Conservation (phyloP, 2,113 vertebrate species). For the Hypanus sabinus region DNA sequence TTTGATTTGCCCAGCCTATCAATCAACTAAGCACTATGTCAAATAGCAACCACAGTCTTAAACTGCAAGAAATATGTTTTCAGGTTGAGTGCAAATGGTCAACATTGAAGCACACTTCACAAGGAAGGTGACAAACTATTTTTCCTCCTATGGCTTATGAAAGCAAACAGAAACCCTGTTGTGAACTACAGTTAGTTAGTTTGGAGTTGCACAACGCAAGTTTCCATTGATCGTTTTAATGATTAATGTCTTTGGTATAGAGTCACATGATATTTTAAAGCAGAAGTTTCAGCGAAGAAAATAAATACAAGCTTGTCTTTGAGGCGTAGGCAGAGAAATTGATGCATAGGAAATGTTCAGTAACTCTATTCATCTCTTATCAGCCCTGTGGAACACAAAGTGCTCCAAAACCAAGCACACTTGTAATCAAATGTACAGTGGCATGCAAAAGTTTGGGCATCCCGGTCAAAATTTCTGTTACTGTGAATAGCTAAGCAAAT, state of each 20-base stretch:
- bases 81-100: neutral
- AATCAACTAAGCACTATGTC: too few relatives aligned
- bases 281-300: neutral
- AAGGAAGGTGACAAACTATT: neutral
- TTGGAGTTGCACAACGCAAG: neutral
- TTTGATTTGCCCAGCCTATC: too few relatives aligned
- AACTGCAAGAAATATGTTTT: neutral
- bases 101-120: neutral
- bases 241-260: neutral
- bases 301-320: too few relatives aligned
- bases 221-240: neutral
- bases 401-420: neutral
- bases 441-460: too few relatives aligned
- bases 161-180: neutral
- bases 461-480: too few relatives aligned
- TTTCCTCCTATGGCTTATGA: neutral
- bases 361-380: neutral
- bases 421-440: neutral
- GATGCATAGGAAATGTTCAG: neutral
- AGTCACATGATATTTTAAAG: too few relatives aligned
- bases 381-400: neutral
- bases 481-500: too few relatives aligned
- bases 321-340: neutral
- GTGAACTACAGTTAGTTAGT: neutral
- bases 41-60: neutral